Conservation (phyloP, 92 coral and sea anemone species). For the Montipora capitata region DNA sequence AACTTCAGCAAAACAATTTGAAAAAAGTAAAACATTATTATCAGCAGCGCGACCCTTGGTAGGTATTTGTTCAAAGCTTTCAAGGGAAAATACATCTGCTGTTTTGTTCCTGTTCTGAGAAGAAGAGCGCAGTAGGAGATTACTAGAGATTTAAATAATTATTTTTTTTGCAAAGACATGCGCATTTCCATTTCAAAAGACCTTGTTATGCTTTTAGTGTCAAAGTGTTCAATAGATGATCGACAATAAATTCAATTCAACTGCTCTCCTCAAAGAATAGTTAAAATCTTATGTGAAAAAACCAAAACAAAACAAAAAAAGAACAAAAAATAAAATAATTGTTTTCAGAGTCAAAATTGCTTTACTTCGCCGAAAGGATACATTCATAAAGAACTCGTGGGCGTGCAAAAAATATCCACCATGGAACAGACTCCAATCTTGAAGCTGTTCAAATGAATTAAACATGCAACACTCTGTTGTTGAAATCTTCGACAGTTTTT, state of each 20-base stretch:
- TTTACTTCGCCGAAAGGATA: neutral
- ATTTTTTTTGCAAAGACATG: neutral
- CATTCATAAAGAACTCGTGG: neutral
- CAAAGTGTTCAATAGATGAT: neutral
- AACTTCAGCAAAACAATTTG: neutral
- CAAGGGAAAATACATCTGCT: constrained; percentile 2
- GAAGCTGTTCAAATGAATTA: no score
- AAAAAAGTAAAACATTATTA: neutral
- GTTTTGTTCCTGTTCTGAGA: neutral
- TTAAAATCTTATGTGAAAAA: constrained; percentile 3
- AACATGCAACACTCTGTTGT: neutral
- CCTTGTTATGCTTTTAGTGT: constrained; percentile 7
- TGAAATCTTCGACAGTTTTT: neutral
- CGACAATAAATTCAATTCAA: neutral
- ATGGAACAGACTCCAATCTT: neutral
- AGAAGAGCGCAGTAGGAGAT: constrained; percentile 1
- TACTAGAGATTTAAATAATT: constrained; percentile 10
- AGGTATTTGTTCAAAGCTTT: neutral
- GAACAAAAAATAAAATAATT: neutral
- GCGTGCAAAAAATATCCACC: neutral
- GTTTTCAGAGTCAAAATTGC: constrained; percentile 4
- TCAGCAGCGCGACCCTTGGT: neutral
- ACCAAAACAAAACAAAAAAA: neutral
- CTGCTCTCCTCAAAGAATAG: neutral
- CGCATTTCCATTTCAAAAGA: neutral